These are phyloP conservation scores for Pimpla rufipes DNA, from an alignment of 2,888 invertebrate genomes.

Conservation along the genomic window DNA sequence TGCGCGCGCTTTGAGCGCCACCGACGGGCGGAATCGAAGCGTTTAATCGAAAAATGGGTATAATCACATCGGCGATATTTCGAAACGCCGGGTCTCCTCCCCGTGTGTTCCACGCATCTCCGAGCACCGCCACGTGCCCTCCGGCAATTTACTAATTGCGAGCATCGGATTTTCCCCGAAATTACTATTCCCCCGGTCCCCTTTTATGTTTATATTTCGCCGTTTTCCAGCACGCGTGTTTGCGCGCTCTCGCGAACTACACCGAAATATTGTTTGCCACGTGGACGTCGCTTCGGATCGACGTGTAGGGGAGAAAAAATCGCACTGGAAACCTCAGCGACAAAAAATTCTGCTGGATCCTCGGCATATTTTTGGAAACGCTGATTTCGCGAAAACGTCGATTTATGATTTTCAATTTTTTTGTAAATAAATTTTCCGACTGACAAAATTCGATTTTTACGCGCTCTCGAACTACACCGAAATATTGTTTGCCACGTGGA, in stretches of 20 bases:
- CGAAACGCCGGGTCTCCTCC: neutral
- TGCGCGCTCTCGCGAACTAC: neutral
- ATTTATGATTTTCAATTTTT: no score
- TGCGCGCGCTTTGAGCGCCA: neutral
- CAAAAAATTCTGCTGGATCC: no score
- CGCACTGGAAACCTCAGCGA: neutral
- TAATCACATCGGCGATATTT: slow-evolving; percentile 2
- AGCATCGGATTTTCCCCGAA: neutral
- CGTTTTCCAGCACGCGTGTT: neutral
- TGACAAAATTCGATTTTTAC: neutral
- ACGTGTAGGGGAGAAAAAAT: neutral
- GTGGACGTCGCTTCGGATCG: neutral
- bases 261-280: neutral
- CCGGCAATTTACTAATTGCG: slow-evolving; percentile 3
- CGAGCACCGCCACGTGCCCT: neutral
- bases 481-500: neutral
- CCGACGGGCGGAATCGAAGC: neutral
- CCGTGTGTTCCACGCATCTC: no score
- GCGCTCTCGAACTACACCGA: neutral
- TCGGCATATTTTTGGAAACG: no score
- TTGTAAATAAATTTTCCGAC: no score
- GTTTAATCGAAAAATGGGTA: neutral
- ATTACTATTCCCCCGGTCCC: neutral
- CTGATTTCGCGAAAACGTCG: neutral
- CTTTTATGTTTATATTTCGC: neutral